A percentile compares a stretch with the other conserved stretches of the same genome.
These are phyloP conservation scores for Trematocara caparti DNA, from an alignment of 2,797 vertebrate genomes.

Conservation along the genomic window DNA sequence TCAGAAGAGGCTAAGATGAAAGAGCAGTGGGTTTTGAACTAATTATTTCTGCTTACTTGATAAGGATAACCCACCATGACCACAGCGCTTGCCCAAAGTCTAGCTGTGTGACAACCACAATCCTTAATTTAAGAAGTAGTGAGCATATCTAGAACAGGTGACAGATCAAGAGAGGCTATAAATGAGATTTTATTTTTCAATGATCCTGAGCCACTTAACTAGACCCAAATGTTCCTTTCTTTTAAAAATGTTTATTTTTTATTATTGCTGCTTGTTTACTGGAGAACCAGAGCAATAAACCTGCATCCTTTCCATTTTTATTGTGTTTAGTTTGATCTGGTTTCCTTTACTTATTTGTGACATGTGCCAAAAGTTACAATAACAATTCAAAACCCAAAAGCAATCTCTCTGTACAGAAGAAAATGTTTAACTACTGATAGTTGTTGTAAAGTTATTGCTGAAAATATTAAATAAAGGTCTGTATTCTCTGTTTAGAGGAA, in stretches of 20 bases:
- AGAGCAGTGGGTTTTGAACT: constrained; percentile 39
- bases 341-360: background rate
- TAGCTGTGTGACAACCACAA: constrained; percentile 5
- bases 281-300: background rate
- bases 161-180: background rate
- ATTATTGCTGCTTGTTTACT: background rate
- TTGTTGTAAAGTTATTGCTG: background rate
- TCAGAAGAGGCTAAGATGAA: constrained; percentile 38
- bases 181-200: background rate
- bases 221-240: background rate
- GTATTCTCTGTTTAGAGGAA: background rate
- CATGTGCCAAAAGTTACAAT: background rate
- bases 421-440: background rate
- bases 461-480: background rate
- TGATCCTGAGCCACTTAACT: background rate
- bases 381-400: background rate
- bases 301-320: background rate
- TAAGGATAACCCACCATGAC: constrained; percentile 43
- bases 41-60: constrained; percentile 56
- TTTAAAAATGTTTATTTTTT: background rate
- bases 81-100: constrained; percentile 16
- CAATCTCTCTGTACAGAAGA: background rate
- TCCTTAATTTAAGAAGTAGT: background rate
- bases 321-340: background rate
- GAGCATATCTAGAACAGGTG: background rate